phyloP scores from a whole-genome alignment of 2,797 vertebrate genomes.

The Leptoclinus maculatus region DNA sequence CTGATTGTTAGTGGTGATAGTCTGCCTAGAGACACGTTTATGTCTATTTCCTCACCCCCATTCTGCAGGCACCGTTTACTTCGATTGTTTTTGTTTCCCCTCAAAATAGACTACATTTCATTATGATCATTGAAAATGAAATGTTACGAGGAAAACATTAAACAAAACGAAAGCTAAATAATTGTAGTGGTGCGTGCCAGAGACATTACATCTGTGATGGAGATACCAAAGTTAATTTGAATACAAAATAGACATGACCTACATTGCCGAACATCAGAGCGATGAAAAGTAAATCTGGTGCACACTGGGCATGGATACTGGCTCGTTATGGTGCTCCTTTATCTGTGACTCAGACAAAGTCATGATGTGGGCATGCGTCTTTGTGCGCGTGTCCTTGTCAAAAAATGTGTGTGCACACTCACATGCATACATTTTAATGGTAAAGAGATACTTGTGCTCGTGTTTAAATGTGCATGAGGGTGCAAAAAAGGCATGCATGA shows the following conservation, averaged over 20 bases:
- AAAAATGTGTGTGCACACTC: slow-evolving; percentile 27
- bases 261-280: slow-evolving; percentile 58
- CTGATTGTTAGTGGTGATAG: slow-evolving; percentile 67
- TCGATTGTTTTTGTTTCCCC: slow-evolving; percentile 16
- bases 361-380: slow-evolving; percentile 55
- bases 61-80: slow-evolving; percentile 65
- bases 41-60: slow-evolving; percentile 58
- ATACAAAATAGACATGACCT: slow-evolving; percentile 65
- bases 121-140: slow-evolving; percentile 56
- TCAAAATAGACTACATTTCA: slow-evolving; percentile 47
- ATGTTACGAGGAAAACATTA: slow-evolving; percentile 41
- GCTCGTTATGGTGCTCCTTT: slow-evolving; percentile 52
- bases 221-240: slow-evolving; percentile 58
- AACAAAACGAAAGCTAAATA: slow-evolving; percentile 60
- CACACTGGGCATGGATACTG: slow-evolving; percentile 36
- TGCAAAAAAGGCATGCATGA: slow-evolving; percentile 37
- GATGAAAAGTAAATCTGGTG: slow-evolving; percentile 52
- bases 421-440: slow-evolving; percentile 41
- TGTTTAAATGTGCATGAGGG: slow-evolving; percentile 36
- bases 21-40: slow-evolving; percentile 65
- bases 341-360: slow-evolving; percentile 66
- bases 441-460: slow-evolving; percentile 23
- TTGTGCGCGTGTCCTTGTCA: slow-evolving; percentile 27
- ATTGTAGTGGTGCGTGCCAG: slow-evolving; percentile 33
- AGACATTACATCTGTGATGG: slow-evolving; percentile 38